phyloP scores from a whole-genome alignment of 2,797 vertebrate genomes.

The Dendrocincla tyrannina region DNA sequence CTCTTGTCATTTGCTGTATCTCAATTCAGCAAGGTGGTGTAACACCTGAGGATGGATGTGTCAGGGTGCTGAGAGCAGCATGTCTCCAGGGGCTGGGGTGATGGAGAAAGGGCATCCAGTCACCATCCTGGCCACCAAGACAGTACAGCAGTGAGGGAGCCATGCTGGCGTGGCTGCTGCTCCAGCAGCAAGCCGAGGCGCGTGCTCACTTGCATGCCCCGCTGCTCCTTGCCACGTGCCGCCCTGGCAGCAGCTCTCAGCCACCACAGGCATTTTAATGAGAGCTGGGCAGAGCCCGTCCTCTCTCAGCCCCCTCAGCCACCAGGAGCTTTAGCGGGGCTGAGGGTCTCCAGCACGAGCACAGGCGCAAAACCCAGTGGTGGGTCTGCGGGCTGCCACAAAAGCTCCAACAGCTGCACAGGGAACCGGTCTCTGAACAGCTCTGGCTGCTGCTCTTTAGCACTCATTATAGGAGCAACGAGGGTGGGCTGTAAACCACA shows the following conservation, averaged over 20 bases:
- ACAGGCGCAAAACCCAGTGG: neutral
- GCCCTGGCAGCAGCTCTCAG: conserved; percentile 14
- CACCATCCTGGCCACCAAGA: neutral
- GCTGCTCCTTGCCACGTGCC: conserved; percentile 37
- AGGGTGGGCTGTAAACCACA: neutral
- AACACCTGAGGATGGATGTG: neutral
- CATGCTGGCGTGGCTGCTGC: neutral
- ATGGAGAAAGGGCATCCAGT: neutral
- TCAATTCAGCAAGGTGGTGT: neutral
- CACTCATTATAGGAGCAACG: neutral
- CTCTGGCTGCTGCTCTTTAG: neutral
- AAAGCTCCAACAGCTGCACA: neutral
- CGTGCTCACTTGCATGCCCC: neutral
- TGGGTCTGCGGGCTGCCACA: rapidly evolving
- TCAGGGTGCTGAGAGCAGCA: neutral
- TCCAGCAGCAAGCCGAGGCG: neutral
- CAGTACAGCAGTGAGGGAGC: neutral
- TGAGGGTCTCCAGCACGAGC: neutral
- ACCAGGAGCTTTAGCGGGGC: neutral
- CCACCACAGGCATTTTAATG: conserved; percentile 14
- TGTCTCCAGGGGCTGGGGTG: neutral
- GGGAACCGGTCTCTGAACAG: neutral
- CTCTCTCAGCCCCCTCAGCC: neutral
- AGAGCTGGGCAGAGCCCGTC: neutral
- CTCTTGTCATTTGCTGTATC: neutral